Evolutionary conservation across 2,888 invertebrate species (phyloP).

Genomic region (Neria commutata): DNA sequence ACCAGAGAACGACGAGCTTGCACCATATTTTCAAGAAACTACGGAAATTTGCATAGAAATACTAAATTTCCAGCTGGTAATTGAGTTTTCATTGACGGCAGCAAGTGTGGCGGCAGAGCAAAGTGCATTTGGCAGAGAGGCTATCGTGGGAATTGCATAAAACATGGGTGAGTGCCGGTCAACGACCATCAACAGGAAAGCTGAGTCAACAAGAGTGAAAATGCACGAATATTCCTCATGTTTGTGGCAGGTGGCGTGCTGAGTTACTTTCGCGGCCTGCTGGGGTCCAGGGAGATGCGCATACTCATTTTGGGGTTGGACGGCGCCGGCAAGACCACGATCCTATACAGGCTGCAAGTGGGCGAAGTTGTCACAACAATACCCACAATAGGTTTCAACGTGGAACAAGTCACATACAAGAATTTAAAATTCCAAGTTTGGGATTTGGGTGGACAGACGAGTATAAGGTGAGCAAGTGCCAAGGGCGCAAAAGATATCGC

Average conservation of each 20-base stretch:
- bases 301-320: constrained; percentile 97
- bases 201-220: neutral
- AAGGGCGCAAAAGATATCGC: no score
- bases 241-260: constrained; percentile 84
- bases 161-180: constrained; percentile 26
- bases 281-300: constrained; percentile 97
- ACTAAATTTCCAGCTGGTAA: no score
- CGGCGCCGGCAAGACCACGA: constrained; percentile 99
- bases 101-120: neutral
- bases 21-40: neutral
- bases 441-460: constrained; percentile 99
- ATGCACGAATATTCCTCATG: neutral
- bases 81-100: no score
- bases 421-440: constrained; percentile 99
- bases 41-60: no score
- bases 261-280: constrained; percentile 93
- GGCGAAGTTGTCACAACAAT: constrained; percentile 98
- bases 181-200: neutral
- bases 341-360: constrained; percentile 96
- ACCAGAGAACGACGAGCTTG: constrained; percentile 21
- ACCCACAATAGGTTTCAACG: constrained; percentile 98
- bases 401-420: constrained; percentile 98
- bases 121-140: constrained; percentile 11
- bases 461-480: constrained; percentile 78
- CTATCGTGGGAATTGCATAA: neutral